Percentiles rank a stretch among this genome's conserved stretches.
phyloP scores from a whole-genome alignment of 2,113 vertebrate species.

The Orthonyx spaldingii region DNA sequence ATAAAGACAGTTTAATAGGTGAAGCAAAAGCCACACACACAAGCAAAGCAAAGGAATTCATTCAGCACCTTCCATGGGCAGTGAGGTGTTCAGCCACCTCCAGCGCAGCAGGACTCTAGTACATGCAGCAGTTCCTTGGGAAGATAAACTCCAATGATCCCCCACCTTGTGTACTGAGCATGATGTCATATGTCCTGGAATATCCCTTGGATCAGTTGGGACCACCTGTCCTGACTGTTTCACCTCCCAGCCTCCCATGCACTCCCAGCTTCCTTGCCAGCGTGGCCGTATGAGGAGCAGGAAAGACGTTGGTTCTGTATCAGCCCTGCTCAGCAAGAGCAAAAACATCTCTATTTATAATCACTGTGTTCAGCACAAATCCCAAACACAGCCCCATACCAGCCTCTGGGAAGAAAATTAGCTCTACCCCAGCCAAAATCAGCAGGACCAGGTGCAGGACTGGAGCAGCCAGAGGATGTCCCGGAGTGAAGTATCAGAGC shows the following conservation, averaged over 20 bases:
- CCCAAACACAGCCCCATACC: background rate
- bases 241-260: background rate
- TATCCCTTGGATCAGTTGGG: background rate
- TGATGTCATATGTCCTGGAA: background rate
- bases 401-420: background rate
- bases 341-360: background rate
- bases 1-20: background rate
- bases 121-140: background rate
- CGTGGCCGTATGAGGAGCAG: rapidly evolving
- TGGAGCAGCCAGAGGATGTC: background rate
- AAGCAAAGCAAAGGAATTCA: background rate
- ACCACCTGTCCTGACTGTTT: background rate
- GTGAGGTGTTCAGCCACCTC: background rate
- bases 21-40: background rate
- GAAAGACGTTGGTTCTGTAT: background rate
- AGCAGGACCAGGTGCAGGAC: background rate
- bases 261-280: background rate
- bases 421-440: background rate
- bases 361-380: background rate
- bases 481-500: rapidly evolving
- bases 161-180: background rate
- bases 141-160: background rate
- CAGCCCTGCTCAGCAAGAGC: background rate
- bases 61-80: background rate
- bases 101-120: background rate